A percentile compares a stretch with the other conserved stretches of the same genome.
Evolutionary conservation across 2,888 invertebrate species (phyloP).

Genomic region (Eurytoma adleriae): DNA sequence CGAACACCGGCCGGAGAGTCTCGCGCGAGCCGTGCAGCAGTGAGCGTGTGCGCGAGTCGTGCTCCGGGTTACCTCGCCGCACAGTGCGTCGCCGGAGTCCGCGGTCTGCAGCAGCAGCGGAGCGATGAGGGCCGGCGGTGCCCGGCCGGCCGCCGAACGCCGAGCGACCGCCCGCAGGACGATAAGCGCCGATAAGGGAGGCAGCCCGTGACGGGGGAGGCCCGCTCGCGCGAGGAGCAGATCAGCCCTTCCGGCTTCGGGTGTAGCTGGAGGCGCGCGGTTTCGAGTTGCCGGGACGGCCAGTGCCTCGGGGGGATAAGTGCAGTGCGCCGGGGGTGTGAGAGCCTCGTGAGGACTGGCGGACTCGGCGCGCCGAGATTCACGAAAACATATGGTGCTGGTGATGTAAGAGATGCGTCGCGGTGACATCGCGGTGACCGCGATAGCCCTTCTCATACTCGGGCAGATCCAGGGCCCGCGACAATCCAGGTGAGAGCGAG

Average conservation of each 20-base stretch:
- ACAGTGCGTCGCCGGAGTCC: background rate
- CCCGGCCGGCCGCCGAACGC: background rate
- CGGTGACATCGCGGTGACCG: constrained; percentile 75
- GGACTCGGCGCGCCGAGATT: background rate
- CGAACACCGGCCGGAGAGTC: background rate
- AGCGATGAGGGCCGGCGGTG: background rate
- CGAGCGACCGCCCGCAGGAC: constrained; percentile 14
- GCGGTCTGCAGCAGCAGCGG: background rate
- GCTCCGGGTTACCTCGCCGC: background rate
- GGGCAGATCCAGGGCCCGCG: constrained; percentile 73
- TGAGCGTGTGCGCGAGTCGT: no score
- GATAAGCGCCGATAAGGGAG: constrained; percentile 20
- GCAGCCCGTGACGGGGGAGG: background rate
- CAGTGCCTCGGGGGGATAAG: background rate
- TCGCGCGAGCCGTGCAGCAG: background rate
- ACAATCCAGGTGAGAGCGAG: constrained; percentile 69
- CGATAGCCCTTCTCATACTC: constrained; percentile 74
- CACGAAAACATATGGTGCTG: constrained; percentile 25
- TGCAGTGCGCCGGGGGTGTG: constrained; percentile 8
- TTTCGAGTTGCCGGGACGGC: no score
- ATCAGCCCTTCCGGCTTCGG: background rate
- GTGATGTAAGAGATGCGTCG: constrained; percentile 73
- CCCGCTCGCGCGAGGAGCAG: background rate
- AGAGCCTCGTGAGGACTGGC: background rate
- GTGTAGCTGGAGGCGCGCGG: background rate